Evolutionary conservation across 2,113 vertebrate species (phyloP).

Genomic region (Cricetomys ansorgei): DNA sequence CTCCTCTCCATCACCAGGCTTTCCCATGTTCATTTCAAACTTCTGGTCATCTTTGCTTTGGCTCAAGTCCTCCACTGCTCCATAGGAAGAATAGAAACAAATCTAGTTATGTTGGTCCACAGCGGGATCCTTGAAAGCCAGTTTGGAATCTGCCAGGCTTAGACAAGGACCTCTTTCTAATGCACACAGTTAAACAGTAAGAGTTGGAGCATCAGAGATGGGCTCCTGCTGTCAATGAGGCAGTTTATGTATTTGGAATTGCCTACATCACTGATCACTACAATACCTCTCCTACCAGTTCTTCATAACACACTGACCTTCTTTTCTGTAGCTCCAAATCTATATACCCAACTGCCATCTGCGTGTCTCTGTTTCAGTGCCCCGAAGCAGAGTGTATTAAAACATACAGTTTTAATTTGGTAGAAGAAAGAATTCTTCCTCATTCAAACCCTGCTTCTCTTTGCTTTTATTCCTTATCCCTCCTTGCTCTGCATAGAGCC

Average conservation of each 20-base stretch:
- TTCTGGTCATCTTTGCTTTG: neutral
- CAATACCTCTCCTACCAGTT: neutral
- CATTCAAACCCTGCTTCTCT: neutral
- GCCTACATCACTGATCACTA: neutral
- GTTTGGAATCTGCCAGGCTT: neutral
- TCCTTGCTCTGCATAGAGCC: neutral
- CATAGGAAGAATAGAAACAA: neutral
- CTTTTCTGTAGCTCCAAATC: neutral
- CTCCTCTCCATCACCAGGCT: neutral
- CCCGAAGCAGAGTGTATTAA: too few relatives aligned
- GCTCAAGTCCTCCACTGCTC: neutral
- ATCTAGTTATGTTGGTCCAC: conserved; percentile 29
- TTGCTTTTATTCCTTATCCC: neutral
- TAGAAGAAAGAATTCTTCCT: neutral
- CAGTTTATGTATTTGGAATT: neutral
- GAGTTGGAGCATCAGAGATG: neutral
- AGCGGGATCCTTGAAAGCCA: neutral
- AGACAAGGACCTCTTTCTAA: neutral
- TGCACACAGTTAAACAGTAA: neutral
- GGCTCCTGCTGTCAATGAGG: neutral
- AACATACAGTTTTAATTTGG: neutral
- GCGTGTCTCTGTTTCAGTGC: neutral
- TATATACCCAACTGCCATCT: neutral
- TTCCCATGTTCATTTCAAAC: neutral
- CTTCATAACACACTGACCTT: neutral